These are phyloP conservation scores for Sarcophilus harrisii DNA, from an alignment of 2,797 vertebrate species.

Conservation along the genomic window DNA sequence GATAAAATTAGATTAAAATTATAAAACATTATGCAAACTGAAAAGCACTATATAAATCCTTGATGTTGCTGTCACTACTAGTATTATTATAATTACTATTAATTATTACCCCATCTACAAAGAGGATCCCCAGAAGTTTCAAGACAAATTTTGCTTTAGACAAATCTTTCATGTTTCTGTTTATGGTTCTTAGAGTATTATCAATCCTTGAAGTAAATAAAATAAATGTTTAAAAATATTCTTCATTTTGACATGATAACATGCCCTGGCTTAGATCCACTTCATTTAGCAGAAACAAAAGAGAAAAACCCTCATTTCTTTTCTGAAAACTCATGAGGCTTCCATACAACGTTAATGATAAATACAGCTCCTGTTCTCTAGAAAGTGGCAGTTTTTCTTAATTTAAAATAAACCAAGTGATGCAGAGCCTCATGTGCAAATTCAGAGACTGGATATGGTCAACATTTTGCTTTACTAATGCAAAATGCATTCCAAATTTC, in stretches of 20 bases:
- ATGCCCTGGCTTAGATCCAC: slow-evolving; percentile 15
- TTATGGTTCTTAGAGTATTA: slow-evolving; percentile 21
- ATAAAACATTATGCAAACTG: background rate
- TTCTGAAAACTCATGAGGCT: slow-evolving; percentile 17
- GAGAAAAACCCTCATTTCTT: slow-evolving; percentile 13
- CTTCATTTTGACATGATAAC: slow-evolving; percentile 4
- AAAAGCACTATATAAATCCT: background rate
- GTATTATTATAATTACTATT: background rate
- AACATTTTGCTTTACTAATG: background rate
- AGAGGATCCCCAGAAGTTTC: slow-evolving; percentile 14
- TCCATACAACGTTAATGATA: slow-evolving; percentile 19
- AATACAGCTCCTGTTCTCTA: background rate
- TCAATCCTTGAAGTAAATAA: slow-evolving; percentile 34
- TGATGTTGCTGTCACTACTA: background rate
- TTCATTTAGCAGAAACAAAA: slow-evolving; percentile 37
- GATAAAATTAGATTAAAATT: background rate
- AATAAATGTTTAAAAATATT: slow-evolving; percentile 36
- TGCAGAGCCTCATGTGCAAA: background rate
- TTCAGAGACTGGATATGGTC: background rate
- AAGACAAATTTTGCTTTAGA: background rate
- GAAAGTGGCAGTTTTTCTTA: slow-evolving; percentile 19
- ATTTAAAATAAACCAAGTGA: slow-evolving; percentile 36
- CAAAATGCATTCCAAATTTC: slow-evolving; percentile 8
- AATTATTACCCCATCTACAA: background rate
- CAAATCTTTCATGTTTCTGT: slow-evolving; percentile 23